Base-by-base conservation (phyloP, 2,113 vertebrate species). In the Egretta garzetta region DNA sequence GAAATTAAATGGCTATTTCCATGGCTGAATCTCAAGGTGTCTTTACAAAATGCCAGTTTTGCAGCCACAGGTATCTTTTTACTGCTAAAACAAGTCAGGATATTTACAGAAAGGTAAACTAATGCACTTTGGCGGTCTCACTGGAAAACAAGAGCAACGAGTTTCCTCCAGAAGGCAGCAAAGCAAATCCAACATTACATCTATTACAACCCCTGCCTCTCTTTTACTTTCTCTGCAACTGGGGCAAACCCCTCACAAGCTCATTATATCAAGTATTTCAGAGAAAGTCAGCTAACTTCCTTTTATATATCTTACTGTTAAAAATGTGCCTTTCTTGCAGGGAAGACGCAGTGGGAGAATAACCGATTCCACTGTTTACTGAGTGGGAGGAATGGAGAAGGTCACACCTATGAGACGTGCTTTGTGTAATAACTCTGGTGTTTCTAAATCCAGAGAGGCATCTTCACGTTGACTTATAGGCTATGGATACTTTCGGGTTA, bases 71-170 rank as follows among this genome's bases (percentile, higher is more conserved):
- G 53, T 82, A 81, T 50, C 52, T 90, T 85, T 75, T 86, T 88
- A 22, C 52, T 85, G 52, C 62, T 95, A 90, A 92, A 97, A 95
- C 2, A 59, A 43, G 62, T 59, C 26, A 80, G 27, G 62, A 86
- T 93, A 85, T 86, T 95, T 95, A 60, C 62, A 95, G 85, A 88
- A 96, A 75, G 14, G 60, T 75, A 62, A 90, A 63, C 18, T 58
- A 71, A 79, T 30, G 19, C 13, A 33, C 58, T 80, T 75, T 32
- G 58, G 66, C 1, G 5, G 67, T 49, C 53, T 86, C 26, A 15
- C 18, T 71, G 56, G 62, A 88, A 94, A 94, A 80, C 2, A 86
- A 23, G 33, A 92, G n/a, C 27, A 88, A 79, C 2, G 0, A 14
- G 1, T 43, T 94, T 96, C 22, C 27, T 35, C 47, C 43, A 72